Base-by-base conservation (phyloP, 1,140 invertebrate genomes). In the Anthonomus grandis region DNA sequence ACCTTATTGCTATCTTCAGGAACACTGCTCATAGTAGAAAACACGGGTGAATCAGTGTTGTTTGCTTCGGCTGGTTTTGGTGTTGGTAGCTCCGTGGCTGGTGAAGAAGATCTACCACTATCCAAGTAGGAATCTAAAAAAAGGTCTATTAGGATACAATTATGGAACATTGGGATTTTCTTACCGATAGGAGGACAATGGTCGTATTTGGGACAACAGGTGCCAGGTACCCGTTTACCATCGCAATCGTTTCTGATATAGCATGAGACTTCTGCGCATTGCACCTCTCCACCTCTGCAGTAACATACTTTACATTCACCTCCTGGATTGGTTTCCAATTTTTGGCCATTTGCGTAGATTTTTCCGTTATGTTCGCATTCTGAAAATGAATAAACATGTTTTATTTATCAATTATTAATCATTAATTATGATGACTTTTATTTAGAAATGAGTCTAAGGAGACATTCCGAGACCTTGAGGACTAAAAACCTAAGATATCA, bases 201-300 rank as follows among this genome's bases (percentile, higher is more conserved):
- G 64, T 89, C 85, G 68, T 89, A 90, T 64, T 86, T 83, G 1
- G 86, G 87, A 67, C 87, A 90, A 70, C 87, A 90, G 60, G 83
- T 78, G 6, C 86, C 86, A 1, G 81, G 76, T 24, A 87, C 80
- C 54, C 81, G 80, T 53, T 78, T 79, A 54, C 81, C 86, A 64
- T 82, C 78, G 71, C 87, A 90, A 70, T 90, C 87, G 58, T 83
- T 81, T 31, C 87, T 75, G 56, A 81, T 80, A 73, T 83, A 88
- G 72, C 87, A 90, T 31, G 85, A 84, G 44, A 89, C 83, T 38
- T 84, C 77, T 34, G 83, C 81, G 72, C 87, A 90, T 59, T 86
- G 82, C 55, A 90, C 82, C 71, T 86, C 85, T 4, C 86, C 86
- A 34, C 86, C 85, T 75, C 86, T 83, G 70, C 87, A 90, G 71